A percentile compares a stretch with the other conserved stretches of the same genome.
phyloP scores from a whole-genome alignment of 2,888 invertebrate species.

The Epsilonema sp. region DNA sequence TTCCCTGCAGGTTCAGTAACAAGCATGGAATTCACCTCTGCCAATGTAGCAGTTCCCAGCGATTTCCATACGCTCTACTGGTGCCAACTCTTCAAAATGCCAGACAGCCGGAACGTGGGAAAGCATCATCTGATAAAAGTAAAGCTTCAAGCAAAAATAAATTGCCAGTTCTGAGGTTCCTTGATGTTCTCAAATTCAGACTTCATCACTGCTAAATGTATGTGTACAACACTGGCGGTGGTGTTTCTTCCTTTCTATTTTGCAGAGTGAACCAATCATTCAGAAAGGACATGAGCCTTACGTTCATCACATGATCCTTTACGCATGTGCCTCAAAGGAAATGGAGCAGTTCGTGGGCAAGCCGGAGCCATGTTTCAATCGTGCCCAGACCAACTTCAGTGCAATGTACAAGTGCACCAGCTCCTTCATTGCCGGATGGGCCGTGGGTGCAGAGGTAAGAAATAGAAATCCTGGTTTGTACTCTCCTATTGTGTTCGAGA shows the following conservation, averaged over 20 bases:
- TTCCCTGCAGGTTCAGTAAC: too few relatives aligned
- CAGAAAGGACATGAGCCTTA: neutral
- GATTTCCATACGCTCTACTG: neutral
- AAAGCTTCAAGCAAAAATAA: too few relatives aligned
- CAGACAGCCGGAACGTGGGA: neutral
- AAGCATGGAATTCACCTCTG: too few relatives aligned
- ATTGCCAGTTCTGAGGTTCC: too few relatives aligned
- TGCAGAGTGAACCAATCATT: neutral
- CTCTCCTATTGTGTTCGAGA: neutral
- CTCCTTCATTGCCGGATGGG: neutral
- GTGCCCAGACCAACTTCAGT: neutral
- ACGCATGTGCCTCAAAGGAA: neutral
- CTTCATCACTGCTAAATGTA: too few relatives aligned
- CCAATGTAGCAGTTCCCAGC: neutral
- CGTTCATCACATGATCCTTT: neutral
- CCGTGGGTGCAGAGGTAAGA: neutral
- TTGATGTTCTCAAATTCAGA: too few relatives aligned
- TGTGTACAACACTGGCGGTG: too few relatives aligned
- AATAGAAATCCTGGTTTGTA: neutral
- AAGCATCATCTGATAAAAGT: neutral
- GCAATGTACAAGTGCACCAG: neutral
- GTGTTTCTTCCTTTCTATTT: too few relatives aligned
- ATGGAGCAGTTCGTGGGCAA: neutral
- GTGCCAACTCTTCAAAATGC: neutral
- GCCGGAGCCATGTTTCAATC: neutral